These are phyloP conservation scores for Ceyx cyanopectus DNA, from an alignment of 2,113 vertebrate species.

Conservation along the genomic window DNA sequence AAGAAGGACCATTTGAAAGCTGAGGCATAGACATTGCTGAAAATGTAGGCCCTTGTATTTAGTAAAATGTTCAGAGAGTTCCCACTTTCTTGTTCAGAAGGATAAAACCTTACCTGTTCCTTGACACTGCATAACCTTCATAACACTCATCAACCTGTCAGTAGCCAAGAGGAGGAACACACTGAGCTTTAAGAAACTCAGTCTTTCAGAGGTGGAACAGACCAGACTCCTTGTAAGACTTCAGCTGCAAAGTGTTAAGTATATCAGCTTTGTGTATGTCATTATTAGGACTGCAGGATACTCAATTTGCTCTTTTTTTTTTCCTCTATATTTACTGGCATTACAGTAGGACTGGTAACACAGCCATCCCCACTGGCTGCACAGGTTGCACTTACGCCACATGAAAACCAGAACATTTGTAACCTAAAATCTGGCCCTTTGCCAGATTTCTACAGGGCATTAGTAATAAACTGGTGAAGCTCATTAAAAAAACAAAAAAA, in stretches of 20 bases:
- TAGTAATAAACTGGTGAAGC: conserved; percentile 99
- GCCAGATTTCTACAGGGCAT: conserved; percentile 98
- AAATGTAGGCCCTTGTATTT: background rate
- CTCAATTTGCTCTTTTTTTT: conserved; percentile 51
- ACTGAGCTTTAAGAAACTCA: background rate
- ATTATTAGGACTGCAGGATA: conserved; percentile 56
- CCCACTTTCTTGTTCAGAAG: background rate
- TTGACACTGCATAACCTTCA: background rate
- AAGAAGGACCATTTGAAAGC: background rate
- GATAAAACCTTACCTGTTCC: background rate
- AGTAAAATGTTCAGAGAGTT: background rate
- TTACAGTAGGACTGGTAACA: conserved; percentile 69
- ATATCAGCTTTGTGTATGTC: background rate
- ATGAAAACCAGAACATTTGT: conserved; percentile 86
- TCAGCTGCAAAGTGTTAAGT: conserved; percentile 63
- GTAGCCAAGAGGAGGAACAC: background rate
- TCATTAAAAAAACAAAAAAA: conserved; percentile 87
- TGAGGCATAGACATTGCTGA: background rate
- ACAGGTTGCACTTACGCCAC: conserved; percentile 82
- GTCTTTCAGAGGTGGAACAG: background rate
- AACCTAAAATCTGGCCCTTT: conserved; percentile 86
- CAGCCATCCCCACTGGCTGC: conserved; percentile 73
- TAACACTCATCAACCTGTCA: background rate
- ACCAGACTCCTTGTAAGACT: conserved; percentile 33
- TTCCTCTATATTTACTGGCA: conserved; percentile 56